Conservation (phyloP, 2,888 invertebrate species). For the Tenodera sinensis region DNA sequence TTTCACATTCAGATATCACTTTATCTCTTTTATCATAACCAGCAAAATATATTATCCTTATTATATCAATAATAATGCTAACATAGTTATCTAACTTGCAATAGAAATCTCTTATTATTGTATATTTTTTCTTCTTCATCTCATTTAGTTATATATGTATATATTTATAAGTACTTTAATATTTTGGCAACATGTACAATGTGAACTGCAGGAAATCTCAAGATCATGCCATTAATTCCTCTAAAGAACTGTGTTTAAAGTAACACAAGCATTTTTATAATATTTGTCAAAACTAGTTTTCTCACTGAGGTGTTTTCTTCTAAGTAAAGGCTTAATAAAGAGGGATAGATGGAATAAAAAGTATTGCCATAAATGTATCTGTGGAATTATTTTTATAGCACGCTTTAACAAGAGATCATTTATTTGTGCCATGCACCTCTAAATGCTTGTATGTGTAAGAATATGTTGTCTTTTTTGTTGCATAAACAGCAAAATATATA, state of each 20-base stretch:
- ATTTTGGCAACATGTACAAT: neutral
- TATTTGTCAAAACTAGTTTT: neutral
- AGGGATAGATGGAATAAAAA: neutral
- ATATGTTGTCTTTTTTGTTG: too few relatives aligned
- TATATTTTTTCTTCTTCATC: neutral
- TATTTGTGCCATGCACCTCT: too few relatives aligned
- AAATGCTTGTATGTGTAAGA: too few relatives aligned
- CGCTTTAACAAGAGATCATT: too few relatives aligned
- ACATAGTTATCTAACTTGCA: constrained; percentile 22
- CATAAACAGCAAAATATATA: too few relatives aligned
- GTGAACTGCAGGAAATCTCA: neutral
- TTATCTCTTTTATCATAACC: neutral
- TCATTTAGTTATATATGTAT: neutral
- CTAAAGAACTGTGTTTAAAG: neutral
- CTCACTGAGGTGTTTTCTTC: neutral
- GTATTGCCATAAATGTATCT: too few relatives aligned
- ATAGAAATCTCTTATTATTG: constrained; percentile 13
- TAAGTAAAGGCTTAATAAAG: neutral
- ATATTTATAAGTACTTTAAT: neutral
- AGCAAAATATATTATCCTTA: constrained; percentile 7
- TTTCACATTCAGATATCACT: neutral
- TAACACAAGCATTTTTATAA: neutral
- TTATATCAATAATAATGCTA: constrained; percentile 14
- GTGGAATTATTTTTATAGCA: neutral
- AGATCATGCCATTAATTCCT: neutral